These are phyloP conservation scores for Baccha elongata DNA, from an alignment of 2,888 invertebrate species.

Conservation along the genomic window DNA sequence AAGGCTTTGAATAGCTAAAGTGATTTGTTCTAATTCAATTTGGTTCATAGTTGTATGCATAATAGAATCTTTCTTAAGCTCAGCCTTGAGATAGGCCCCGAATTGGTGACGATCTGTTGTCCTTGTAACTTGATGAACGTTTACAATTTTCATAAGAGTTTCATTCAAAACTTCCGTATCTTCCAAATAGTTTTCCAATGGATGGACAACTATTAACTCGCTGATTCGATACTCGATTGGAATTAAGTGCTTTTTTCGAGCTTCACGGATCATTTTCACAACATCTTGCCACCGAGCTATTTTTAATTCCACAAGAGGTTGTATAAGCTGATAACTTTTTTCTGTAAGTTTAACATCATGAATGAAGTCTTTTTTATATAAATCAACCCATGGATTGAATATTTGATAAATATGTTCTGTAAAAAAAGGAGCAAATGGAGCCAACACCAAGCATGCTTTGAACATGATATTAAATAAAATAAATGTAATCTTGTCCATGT, in stretches of 20 bases:
- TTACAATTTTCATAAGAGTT: constrained; percentile 8
- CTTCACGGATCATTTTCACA: constrained; percentile 93
- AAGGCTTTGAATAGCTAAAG: not conserved
- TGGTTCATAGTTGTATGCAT: not conserved
- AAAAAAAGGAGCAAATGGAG: constrained; percentile 97
- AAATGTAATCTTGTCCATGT: not conserved
- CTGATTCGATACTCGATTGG: constrained; percentile 97
- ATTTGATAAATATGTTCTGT: constrained; percentile 94
- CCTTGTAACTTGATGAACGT: constrained; percentile 13
- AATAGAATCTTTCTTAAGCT: constrained; percentile 6
- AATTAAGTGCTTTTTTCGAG: constrained; percentile 93
- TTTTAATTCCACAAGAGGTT: constrained; percentile 91
- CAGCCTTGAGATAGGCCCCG: constrained; percentile 16
- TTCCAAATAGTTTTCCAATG: not conserved
- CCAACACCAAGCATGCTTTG: constrained; percentile 87
- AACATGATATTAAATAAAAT: constrained; percentile 20
- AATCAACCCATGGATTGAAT: constrained; percentile 77
- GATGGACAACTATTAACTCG: constrained; percentile 82
- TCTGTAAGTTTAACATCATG: not conserved
- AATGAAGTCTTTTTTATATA: constrained; percentile 80
- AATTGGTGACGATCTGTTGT: not conserved
- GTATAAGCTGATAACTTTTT: constrained; percentile 83
- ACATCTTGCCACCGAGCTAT: constrained; percentile 95
- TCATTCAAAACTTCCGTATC: constrained; percentile 14
- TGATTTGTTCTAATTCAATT: not conserved